A percentile compares a stretch with the other conserved stretches of the same genome.
phyloP scores from a whole-genome alignment of 2,888 invertebrate genomes.

The Caenorhabditis sp. region DNA sequence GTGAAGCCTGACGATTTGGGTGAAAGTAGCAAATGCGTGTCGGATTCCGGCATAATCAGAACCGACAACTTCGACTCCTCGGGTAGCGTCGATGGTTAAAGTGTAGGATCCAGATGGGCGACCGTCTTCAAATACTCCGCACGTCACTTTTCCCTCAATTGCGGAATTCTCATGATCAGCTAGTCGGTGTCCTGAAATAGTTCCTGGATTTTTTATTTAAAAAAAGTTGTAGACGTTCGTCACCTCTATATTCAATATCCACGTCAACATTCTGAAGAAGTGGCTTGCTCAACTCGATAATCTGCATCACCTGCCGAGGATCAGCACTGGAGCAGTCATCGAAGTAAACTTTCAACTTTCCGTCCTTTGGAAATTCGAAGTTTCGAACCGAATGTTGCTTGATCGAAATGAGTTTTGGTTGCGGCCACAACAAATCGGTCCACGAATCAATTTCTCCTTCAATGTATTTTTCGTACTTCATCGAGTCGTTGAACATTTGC shows the following conservation, averaged over 20 bases:
- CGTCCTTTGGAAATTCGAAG: slow-evolving; percentile 70
- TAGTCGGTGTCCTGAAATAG: slow-evolving; percentile 62
- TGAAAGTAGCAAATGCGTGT: slow-evolving; percentile 84
- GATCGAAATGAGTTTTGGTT: slow-evolving; percentile 85
- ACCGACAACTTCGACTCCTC: slow-evolving; percentile 85
- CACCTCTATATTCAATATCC: slow-evolving; percentile 78
- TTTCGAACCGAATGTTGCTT: slow-evolving; percentile 36
- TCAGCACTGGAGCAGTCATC: slow-evolving; percentile 73
- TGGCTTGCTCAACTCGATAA: slow-evolving; percentile 72
- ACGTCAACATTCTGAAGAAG: slow-evolving; percentile 66
- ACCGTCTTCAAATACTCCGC: slow-evolving; percentile 75
- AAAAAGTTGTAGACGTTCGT: background rate
- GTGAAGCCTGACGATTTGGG: slow-evolving; percentile 76
- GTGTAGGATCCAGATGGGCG: slow-evolving; percentile 74
- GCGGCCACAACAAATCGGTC: slow-evolving; percentile 86
- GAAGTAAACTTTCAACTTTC: slow-evolving; percentile 76
- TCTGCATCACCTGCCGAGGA: slow-evolving; percentile 77
- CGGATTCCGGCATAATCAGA: slow-evolving; percentile 86
- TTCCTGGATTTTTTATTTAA: slow-evolving; percentile 29
- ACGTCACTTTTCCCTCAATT: slow-evolving; percentile 72
- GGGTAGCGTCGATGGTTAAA: slow-evolving; percentile 68
- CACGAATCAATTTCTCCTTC: slow-evolving; percentile 83
- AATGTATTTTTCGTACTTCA: slow-evolving; percentile 62
- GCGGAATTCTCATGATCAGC: slow-evolving; percentile 71
- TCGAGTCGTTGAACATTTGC: slow-evolving; percentile 66